phyloP scores from a whole-genome alignment of 2,888 invertebrate genomes.

The Nesidiocoris tenuis region DNA sequence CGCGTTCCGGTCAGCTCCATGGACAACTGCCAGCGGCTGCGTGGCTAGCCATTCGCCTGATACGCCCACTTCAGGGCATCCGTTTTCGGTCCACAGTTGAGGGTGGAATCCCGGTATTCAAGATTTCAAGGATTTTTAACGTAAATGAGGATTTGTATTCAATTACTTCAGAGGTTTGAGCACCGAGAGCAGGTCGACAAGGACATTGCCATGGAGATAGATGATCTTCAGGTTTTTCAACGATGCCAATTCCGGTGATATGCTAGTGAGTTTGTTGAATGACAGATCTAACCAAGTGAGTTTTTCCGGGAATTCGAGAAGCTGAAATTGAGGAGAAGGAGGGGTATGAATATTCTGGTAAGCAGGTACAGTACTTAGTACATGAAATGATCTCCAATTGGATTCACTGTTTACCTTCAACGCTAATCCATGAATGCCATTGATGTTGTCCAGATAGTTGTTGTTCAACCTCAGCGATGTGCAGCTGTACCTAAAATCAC shows the following conservation, averaged over 20 bases:
- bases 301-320: conserved; percentile 51
- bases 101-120: too few relatives aligned
- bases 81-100: too few relatives aligned
- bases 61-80: too few relatives aligned
- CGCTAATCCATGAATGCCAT: conserved; percentile 49
- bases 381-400: too few relatives aligned
- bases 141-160: too few relatives aligned
- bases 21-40: too few relatives aligned
- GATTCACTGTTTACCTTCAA: not conserved
- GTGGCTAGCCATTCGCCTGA: too few relatives aligned
- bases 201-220: conserved; percentile 52
- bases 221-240: conserved; percentile 51
- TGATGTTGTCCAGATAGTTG: conserved; percentile 49
- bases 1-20: too few relatives aligned
- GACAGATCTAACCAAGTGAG: conserved; percentile 52
- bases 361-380: too few relatives aligned
- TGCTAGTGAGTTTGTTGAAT: conserved; percentile 50
- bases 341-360: too few relatives aligned
- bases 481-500: conserved; percentile 47
- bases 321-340: too few relatives aligned
- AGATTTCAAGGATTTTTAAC: too few relatives aligned
- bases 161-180: conserved; percentile 49
- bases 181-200: conserved; percentile 49
- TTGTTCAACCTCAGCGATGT: conserved; percentile 51
- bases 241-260: conserved; percentile 50